These are phyloP conservation scores for Maconellicoccus hirsutus DNA, from an alignment of 1,140 invertebrate species.

Conservation along the genomic window DNA sequence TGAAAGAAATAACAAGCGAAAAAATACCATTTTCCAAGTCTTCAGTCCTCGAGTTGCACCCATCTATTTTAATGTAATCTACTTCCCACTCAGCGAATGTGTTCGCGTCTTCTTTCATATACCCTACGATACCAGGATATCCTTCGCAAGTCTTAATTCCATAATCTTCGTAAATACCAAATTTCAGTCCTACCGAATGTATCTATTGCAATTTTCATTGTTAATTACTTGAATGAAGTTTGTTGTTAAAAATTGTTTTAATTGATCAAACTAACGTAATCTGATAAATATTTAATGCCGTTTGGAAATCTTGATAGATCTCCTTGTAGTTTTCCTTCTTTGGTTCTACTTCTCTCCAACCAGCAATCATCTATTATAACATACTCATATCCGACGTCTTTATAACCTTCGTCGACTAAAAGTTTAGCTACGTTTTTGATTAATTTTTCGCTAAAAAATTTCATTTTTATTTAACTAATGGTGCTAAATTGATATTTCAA, in stretches of 20 bases:
- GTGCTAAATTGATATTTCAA: too few species aligned
- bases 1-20: too few species aligned
- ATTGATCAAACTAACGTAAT: slow-evolving; percentile 40
- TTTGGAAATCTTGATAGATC: slow-evolving; percentile 46
- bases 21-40: slow-evolving; percentile 42
- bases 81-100: slow-evolving; percentile 81
- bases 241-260: neutral
- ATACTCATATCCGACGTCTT: slow-evolving; percentile 44
- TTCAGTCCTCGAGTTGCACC: slow-evolving; percentile 57
- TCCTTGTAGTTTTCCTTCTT: slow-evolving; percentile 39
- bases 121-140: slow-evolving; percentile 67
- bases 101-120: slow-evolving; percentile 60
- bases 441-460: slow-evolving; percentile 41
- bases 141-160: slow-evolving; percentile 71
- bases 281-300: slow-evolving; percentile 45
- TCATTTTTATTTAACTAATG: too few species aligned
- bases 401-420: slow-evolving; percentile 44
- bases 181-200: slow-evolving; percentile 64
- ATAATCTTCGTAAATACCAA: slow-evolving; percentile 81
- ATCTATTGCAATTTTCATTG: too few species aligned
- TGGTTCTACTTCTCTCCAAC: slow-evolving; percentile 40
- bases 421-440: slow-evolving; percentile 44
- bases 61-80: slow-evolving; percentile 82
- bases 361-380: slow-evolving; percentile 53
- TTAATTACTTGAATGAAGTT: too few species aligned